phyloP scores from a whole-genome alignment of 2,113 vertebrate species.

The Elephantulus edwardii region DNA sequence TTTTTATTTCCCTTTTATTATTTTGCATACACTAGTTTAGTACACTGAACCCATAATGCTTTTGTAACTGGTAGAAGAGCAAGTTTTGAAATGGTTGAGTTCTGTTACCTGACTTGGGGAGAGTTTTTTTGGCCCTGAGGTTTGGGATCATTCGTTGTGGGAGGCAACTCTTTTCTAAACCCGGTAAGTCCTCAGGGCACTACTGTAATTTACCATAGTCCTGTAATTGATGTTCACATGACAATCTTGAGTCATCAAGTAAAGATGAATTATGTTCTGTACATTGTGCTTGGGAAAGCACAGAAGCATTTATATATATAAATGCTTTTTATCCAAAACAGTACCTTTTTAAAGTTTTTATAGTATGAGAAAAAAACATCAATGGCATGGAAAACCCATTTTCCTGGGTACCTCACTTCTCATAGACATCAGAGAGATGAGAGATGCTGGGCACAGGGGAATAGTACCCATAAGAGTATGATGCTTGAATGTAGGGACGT shows the following conservation, averaged over 20 bases:
- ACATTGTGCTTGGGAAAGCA: background rate
- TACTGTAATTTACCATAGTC: background rate
- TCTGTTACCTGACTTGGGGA: background rate
- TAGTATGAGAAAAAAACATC: background rate
- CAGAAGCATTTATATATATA: background rate
- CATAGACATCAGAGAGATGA: background rate
- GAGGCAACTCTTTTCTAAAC: background rate
- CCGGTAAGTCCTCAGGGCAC: background rate
- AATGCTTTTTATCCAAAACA: background rate
- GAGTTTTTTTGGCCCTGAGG: background rate
- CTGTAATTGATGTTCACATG: background rate
- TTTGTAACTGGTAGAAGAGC: background rate
- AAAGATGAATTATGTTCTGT: background rate
- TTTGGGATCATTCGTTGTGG: background rate
- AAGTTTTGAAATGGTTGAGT: background rate
- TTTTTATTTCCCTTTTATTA: background rate
- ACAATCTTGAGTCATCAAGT: background rate
- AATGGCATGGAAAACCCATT: background rate
- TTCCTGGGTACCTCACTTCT: background rate
- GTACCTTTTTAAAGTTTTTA: background rate
- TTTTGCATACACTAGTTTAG: background rate
- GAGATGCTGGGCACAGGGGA: background rate
- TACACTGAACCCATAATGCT: background rate
- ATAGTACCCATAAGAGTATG: too few species aligned
- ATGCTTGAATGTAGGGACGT: rapidly evolving